Conservation (phyloP, 2,113 vertebrate genomes). For the Centropus bengalensis region DNA sequence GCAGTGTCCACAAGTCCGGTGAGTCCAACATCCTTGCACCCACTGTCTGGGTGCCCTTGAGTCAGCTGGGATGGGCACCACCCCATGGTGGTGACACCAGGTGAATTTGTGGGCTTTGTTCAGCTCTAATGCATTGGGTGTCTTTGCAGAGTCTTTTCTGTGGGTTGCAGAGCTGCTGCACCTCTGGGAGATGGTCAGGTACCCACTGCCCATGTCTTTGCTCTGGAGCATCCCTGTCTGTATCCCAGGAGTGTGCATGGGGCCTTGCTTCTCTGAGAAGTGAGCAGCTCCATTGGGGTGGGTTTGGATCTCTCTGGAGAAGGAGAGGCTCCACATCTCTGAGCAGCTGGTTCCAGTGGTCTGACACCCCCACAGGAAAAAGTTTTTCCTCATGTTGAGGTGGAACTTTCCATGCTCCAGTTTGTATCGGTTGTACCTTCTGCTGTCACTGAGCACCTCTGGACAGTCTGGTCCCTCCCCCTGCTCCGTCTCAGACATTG, state of each 20-base stretch:
- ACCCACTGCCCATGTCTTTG: accelerated
- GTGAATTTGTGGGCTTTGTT: too few relatives aligned
- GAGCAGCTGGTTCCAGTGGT: too few relatives aligned
- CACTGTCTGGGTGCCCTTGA: accelerated
- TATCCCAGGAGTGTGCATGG: accelerated
- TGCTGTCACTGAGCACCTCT: too few relatives aligned
- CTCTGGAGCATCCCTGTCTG: neutral
- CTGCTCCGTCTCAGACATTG: too few relatives aligned
- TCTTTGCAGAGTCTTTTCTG: accelerated
- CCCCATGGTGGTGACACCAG: accelerated
- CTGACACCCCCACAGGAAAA: too few relatives aligned
- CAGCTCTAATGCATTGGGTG: accelerated
- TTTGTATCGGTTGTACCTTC: too few relatives aligned
- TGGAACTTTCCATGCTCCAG: too few relatives aligned
- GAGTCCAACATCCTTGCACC: neutral
- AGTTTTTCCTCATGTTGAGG: too few relatives aligned
- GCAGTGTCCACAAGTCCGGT: conserved; percentile 93
- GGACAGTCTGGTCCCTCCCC: too few relatives aligned
- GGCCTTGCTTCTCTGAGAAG: accelerated
- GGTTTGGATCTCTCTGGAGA: too few relatives aligned
- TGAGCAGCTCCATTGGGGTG: too few relatives aligned
- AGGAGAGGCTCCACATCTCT: too few relatives aligned
- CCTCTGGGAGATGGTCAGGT: accelerated
- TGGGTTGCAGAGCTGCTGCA: neutral
- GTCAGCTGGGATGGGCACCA: accelerated